Evolutionary conservation across 2,797 vertebrate genomes (phyloP), one percentile per base, ranked within the genome.

Genomic region (Coregonus ussuriensis): DNA sequence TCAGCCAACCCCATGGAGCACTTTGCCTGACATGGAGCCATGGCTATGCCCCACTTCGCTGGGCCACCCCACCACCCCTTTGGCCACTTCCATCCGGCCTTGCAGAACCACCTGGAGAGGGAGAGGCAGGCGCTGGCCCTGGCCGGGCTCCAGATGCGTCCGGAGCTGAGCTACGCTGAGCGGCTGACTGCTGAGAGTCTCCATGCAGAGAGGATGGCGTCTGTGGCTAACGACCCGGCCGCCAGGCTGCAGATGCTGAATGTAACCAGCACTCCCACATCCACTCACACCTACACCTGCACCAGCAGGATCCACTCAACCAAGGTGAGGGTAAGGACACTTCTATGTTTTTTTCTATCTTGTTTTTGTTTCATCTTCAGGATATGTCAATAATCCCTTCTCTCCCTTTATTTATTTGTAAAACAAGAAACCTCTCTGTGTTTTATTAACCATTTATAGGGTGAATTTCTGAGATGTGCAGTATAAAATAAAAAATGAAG

Each of bases 231-330:
- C 0, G 98, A 99, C 89, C 97, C 96, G 0, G 93, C 97, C 79
- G 94, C 95, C 0, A 94, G 98, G 79, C 96, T 99, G 70, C 98
- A 99, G 94, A 98, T 99, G 98, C 98, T 99, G 89, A 99, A 98
- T n/a, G 98, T 99, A 78, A 99, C 98, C 98, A 99, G 84, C 98
- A 99, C 85, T 99, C 98, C 0, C 98, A 99, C 91, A 98, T 99
- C 92, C 98, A 99, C 93, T 99, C 98, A 0, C 98, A 99, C 91
- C 95, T 99, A 74, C 98, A 99, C 92, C 95, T 99, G 81, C 98
- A 99, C 90, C 98, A 99, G 89, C 98, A 99, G 94, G 98, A 99
- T 79, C 96, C 97, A 16, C 94, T 99, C 2, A 93, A 98, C 85
- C 98, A 99, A 95, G 98, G 97, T 99, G 88, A 93, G 95, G 78